Evolutionary conservation across 2,888 invertebrate genomes (phyloP).

Genomic region (Nasonia oneida): DNA sequence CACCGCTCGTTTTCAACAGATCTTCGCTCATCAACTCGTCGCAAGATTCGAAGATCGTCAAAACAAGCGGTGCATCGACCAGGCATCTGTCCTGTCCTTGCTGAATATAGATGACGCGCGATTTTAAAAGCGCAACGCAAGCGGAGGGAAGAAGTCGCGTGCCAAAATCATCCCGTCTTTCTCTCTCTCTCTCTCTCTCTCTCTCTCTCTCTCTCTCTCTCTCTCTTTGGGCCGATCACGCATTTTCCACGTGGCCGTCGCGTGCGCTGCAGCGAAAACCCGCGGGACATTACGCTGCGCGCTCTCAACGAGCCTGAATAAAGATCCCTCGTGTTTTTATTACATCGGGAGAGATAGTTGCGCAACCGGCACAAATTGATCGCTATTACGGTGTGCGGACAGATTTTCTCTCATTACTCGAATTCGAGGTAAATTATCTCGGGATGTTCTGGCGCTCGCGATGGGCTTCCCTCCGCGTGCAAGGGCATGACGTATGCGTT

Average conservation of each 20-base stretch:
- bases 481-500: slow-evolving; percentile 38
- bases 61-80: slow-evolving; percentile 26
- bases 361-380: slow-evolving; percentile 31
- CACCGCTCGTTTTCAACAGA: not conserved
- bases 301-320: not conserved
- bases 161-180: slow-evolving; percentile 37
- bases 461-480: slow-evolving; percentile 24
- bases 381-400: not conserved
- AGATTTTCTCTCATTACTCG: not conserved
- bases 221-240: slow-evolving; percentile 19
- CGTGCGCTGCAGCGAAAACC: slow-evolving; percentile 25
- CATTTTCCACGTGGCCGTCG: slow-evolving; percentile 24
- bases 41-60: not conserved
- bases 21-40: not conserved
- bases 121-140: slow-evolving; percentile 35
- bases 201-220: too few relatives aligned
- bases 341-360: slow-evolving; percentile 23
- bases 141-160: slow-evolving; percentile 38
- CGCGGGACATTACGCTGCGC: not conserved
- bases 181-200: too few relatives aligned
- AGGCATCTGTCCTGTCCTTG: not conserved
- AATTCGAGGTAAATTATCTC: not conserved
- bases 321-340: not conserved
- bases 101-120: slow-evolving; percentile 46
- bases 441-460: not conserved